Evolutionary conservation across 2,113 vertebrate genomes (phyloP), one percentile per base, ranked within the genome.

Genomic region (Pelvicachromis taeniatus): DNA sequence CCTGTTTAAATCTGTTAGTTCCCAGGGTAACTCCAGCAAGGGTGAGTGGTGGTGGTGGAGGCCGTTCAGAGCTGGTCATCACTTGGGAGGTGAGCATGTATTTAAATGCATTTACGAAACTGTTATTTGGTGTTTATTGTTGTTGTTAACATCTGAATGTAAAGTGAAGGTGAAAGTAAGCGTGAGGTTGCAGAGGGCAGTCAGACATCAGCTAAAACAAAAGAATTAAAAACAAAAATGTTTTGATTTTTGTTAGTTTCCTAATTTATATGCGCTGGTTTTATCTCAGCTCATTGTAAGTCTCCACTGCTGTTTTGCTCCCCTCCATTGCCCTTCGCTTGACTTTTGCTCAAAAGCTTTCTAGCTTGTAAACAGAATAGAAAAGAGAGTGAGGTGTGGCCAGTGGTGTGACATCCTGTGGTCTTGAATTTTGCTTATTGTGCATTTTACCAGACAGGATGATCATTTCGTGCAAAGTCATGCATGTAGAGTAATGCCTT

Each of bases 1-100:
- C 6, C 9, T 31, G 8, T 84, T 81, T n/a, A 65, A n/a, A 21
- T 77, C 17, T 85, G 9, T 86, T 91, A 99, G 98, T 97, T 91
- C 97, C 98, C 2, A 97, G 97, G 91, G 96, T 98, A 88, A 97
- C 97, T 52, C 97, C 98, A 1, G 96, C 97, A 4, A 97, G 98
- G 1, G 97, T 99, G 92, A 98, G 96, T 1, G 98, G 98, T 26
- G 98, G 98, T 0, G 98, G 98, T 21, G 98, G 98, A 50, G 98
- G 97, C 92, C 98, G 97, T 50, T 97, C 97, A 0, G 98, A 99
- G 89, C 96, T 99, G 85, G 98, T 99, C 91, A 99, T 99, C 90
- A 98, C 97, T 1, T 99, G 98, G 98, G 98, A 99, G 97, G 98
- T 99, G 95, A 96, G 94, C 55, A 2, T 77, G 14, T 7, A 56